These are phyloP conservation scores for Ceratoteleas bidentatus DNA, from an alignment of 1,140 invertebrate species.

Conservation along the genomic window DNA sequence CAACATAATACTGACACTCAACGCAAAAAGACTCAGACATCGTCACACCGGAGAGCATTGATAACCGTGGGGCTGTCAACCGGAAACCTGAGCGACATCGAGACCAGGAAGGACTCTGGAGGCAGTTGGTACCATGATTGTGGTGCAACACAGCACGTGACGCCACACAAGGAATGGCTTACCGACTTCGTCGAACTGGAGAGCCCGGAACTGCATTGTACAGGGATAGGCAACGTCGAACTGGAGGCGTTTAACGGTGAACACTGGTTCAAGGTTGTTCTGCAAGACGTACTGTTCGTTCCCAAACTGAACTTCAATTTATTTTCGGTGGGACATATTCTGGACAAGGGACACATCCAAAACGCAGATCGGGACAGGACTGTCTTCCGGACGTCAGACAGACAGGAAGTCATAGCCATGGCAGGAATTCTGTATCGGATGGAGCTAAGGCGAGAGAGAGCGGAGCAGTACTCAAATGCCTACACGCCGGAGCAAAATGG, in stretches of 20 bases:
- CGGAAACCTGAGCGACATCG: not conserved
- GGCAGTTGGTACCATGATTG: slow-evolving; percentile 17
- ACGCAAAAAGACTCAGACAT: not conserved
- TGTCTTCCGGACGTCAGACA: not conserved
- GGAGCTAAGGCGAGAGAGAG: not conserved
- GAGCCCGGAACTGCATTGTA: not conserved
- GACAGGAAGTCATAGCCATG: not conserved
- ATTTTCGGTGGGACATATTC: not conserved
- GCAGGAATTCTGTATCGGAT: not conserved
- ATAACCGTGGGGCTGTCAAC: slow-evolving; percentile 47
- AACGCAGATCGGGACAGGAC: not conserved
- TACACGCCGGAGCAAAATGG: slow-evolving; percentile 5
- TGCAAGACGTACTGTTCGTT: slow-evolving; percentile 1
- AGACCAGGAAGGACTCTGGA: not conserved
- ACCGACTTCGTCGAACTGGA: not conserved
- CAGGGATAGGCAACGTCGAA: slow-evolving; percentile 8
- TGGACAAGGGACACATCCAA: not conserved
- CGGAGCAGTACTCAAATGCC: not conserved
- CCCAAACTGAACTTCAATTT: not conserved
- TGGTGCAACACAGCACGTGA: slow-evolving; percentile 17
- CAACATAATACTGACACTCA: slow-evolving; percentile 9
- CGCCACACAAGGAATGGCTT: not conserved
- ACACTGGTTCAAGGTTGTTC: not conserved
- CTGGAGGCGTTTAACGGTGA: slow-evolving; percentile 4
- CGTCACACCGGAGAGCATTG: slow-evolving; percentile 57